These are phyloP conservation scores for Machaerirhynchus nigripectus DNA, from an alignment of 2,113 vertebrate species.

Conservation along the genomic window DNA sequence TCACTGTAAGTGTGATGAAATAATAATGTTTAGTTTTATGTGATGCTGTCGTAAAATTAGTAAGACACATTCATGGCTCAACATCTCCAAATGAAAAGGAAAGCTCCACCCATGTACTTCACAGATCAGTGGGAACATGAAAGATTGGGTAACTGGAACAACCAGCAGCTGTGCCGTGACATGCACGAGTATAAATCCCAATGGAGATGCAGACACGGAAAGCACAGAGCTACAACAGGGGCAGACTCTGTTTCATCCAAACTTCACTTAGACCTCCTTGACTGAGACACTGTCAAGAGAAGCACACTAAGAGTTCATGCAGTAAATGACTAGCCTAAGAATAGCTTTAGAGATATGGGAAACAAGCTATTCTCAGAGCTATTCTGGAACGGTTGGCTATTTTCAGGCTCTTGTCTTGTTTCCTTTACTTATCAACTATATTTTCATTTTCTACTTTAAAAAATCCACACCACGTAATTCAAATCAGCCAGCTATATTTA, in stretches of 20 bases:
- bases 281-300: neutral
- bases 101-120: neutral
- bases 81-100: neutral
- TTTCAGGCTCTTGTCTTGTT: neutral
- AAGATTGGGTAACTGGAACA: neutral
- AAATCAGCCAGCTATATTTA: neutral
- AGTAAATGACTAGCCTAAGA: neutral
- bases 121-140: neutral
- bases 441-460: neutral
- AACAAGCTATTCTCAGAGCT: neutral
- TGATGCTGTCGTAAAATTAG: neutral
- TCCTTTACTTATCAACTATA: neutral
- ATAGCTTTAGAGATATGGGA: neutral
- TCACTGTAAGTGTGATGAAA: neutral
- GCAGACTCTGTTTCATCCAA: neutral
- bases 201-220: neutral
- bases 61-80: neutral
- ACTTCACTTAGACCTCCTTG: neutral
- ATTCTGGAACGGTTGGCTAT: neutral
- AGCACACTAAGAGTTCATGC: neutral
- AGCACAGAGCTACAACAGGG: neutral
- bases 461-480: neutral
- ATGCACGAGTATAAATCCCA: neutral
- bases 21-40: neutral
- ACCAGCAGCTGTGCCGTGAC: neutral